Percentiles rank a stretch among this genome's conserved stretches.
phyloP scores from a whole-genome alignment of 2,113 vertebrate species.

The Lepus europaeus region DNA sequence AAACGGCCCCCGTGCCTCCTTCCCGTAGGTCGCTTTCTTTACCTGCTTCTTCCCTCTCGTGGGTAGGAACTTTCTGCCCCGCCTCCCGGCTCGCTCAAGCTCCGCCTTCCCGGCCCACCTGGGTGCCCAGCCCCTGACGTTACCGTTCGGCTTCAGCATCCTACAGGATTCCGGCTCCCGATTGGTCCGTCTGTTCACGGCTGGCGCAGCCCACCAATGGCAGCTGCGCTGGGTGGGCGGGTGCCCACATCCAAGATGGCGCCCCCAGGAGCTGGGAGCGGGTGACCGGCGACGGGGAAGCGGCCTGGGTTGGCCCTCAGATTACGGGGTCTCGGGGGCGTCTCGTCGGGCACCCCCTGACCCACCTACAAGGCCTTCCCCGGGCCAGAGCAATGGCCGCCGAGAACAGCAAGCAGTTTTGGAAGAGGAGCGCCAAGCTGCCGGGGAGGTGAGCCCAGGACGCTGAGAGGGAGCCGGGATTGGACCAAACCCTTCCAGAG shows the following conservation, averaged over 20 bases:
- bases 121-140: conserved; percentile 74
- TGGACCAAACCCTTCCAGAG: conserved; percentile 63
- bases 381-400: conserved; percentile 91
- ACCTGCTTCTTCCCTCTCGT: conserved; percentile 4
- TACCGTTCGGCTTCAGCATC: background rate
- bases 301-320: conserved; percentile 80
- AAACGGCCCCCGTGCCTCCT: background rate
- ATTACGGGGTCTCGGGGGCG: conserved; percentile 71
- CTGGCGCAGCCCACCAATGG: conserved; percentile 87
- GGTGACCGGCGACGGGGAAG: conserved; percentile 79
- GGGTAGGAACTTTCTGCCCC: conserved; percentile 34
- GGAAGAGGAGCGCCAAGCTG: conserved; percentile 95
- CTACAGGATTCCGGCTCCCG: conserved; percentile 37
- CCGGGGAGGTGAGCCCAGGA: conserved; percentile 93
- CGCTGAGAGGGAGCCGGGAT: conserved; percentile 45
- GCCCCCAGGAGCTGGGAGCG: conserved; percentile 83
- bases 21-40: background rate
- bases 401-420: conserved; percentile 95
- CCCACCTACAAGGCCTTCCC: conserved; percentile 76
- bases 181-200: conserved; percentile 89
- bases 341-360: conserved; percentile 31
- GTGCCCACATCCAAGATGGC: conserved; percentile 92
- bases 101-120: conserved; percentile 78
- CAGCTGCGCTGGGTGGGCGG: conserved; percentile 63
- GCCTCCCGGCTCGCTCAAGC: conserved; percentile 47